These are phyloP conservation scores for Apis dorsata DNA, from an alignment of 1,140 invertebrate genomes.

Conservation along the genomic window DNA sequence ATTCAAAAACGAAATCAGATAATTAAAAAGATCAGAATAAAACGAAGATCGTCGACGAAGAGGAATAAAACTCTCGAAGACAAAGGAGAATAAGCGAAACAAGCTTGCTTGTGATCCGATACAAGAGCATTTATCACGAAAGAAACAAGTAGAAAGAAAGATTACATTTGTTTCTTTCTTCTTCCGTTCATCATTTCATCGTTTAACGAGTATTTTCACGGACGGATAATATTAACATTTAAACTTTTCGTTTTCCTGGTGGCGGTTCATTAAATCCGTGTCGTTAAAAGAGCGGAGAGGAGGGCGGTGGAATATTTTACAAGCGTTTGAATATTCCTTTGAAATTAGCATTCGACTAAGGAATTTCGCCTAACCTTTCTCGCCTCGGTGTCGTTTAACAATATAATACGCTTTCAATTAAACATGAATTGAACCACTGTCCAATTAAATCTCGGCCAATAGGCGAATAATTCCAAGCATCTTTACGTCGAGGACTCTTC, in stretches of 20 bases:
- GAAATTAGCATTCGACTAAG: slow-evolving; percentile 25
- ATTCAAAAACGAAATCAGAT: no score
- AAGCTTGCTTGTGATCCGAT: no score
- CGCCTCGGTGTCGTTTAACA: slow-evolving; percentile 3
- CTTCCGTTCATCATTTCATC: slow-evolving; percentile 6
- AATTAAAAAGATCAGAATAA: no score
- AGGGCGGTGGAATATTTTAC: slow-evolving; percentile 18
- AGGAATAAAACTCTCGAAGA: no score
- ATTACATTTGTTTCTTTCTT: background rate
- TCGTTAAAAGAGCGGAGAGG: slow-evolving; percentile 6
- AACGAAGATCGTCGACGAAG: no score
- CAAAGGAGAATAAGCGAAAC: no score
- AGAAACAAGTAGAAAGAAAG: slow-evolving; percentile 6
- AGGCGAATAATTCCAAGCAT: background rate
- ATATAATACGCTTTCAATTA: slow-evolving; percentile 14
- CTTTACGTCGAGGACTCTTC: background rate
- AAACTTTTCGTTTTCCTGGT: slow-evolving; percentile 22
- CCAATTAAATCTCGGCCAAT: background rate
- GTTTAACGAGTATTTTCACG: slow-evolving; percentile 11
- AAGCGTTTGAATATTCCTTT: slow-evolving; percentile 34
- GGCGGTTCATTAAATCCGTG: slow-evolving; percentile 32
- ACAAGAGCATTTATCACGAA: background rate
- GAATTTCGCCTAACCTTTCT: background rate
- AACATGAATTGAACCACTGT: slow-evolving; percentile 6
- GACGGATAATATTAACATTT: slow-evolving; percentile 15